Evolutionary conservation across 2,888 invertebrate species (phyloP), one percentile per base, ranked within the genome.

Genomic region (Hoplodrina blanda): DNA sequence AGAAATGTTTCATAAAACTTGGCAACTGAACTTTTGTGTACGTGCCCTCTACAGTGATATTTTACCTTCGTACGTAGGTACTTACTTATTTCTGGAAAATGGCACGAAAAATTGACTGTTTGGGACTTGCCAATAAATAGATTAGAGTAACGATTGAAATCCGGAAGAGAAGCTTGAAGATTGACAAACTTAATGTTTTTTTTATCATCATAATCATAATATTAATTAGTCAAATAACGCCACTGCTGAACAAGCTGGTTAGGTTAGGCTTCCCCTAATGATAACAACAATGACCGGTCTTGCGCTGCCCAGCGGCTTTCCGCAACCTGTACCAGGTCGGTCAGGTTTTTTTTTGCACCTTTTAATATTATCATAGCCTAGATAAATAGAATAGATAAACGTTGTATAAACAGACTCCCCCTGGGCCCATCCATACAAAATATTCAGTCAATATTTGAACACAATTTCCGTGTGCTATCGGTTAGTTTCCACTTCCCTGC

Each of bases 1-100:
- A 41, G 41, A 49, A 53, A 57, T 72, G 15, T 78, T 57, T 59
- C 19, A 54, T 46, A 17, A 55, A 60, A 78, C 33, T 73, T 78
- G 53, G 78, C 78, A 73, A 25, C 59, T 70, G 13, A 44, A 50
- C 20, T 71, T 57, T 25, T n/a, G 50, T 19, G 20, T 50, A 19
- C 50, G 33, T 44, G 49, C 19, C 69, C 17, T 25, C 19, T 69
- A 25, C 6, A 17, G 55, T n/a, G 11, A 33, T 67, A 55, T 46
- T 25, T 70, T 54, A 30, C 0, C 1, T n/a, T 19, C 37, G 54
- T 37, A 33, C 4, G 7, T n/a, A n/a, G n/a, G n/a, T n/a, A n/a
- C n/a, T n/a, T 46, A 17, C 44, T 1, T 49, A 19, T n/a, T 50
- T 19, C 50, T n/a, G n/a, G 4, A 50, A 50, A 50, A 46, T 17